Conservation (phyloP, 53 echinoderm and acorn worm genomes). For the Crossaster papposus region DNA sequence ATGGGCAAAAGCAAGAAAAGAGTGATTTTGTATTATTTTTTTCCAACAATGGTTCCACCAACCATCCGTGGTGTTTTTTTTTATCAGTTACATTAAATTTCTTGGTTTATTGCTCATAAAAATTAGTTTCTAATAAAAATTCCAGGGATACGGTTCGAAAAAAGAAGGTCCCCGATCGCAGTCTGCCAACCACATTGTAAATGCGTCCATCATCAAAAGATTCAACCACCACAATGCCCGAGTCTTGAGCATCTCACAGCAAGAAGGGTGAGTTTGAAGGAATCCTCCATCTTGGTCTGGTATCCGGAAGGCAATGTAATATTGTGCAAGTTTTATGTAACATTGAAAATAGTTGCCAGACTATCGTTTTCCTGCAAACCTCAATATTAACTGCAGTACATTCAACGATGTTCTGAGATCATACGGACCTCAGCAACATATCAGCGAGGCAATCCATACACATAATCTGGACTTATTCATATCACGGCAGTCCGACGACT, state of each 20-base stretch:
- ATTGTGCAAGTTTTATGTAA: not conserved
- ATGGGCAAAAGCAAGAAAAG: too few species aligned
- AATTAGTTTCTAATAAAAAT: not conserved
- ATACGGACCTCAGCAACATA: too few species aligned
- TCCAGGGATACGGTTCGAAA: constrained; percentile 84
- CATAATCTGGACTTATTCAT: too few species aligned
- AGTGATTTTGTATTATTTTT: too few species aligned
- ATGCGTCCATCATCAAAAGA: constrained; percentile 87
- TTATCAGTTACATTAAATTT: too few species aligned
- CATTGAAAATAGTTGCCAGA: not conserved
- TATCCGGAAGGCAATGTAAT: not conserved
- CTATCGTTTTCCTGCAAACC: too few species aligned
- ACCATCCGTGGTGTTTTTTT: too few species aligned
- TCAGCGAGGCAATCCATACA: too few species aligned
- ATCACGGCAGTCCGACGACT: too few species aligned
- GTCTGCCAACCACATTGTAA: constrained; percentile 71
- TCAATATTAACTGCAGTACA: too few species aligned
- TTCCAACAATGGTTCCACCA: too few species aligned
- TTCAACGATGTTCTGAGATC: too few species aligned
- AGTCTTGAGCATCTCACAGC: constrained; percentile 84
- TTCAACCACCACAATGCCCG: constrained; percentile 96
- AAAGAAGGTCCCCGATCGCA: constrained; percentile 37
- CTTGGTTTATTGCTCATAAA: not conserved
- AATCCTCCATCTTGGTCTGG: constrained; percentile 1
- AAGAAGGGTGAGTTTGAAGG: constrained; percentile 51